A percentile compares a stretch with the other conserved stretches of the same genome.
These are phyloP conservation scores for Tetramorium parvispinum DNA, from an alignment of 1,140 invertebrate genomes.

Conservation along the genomic window DNA sequence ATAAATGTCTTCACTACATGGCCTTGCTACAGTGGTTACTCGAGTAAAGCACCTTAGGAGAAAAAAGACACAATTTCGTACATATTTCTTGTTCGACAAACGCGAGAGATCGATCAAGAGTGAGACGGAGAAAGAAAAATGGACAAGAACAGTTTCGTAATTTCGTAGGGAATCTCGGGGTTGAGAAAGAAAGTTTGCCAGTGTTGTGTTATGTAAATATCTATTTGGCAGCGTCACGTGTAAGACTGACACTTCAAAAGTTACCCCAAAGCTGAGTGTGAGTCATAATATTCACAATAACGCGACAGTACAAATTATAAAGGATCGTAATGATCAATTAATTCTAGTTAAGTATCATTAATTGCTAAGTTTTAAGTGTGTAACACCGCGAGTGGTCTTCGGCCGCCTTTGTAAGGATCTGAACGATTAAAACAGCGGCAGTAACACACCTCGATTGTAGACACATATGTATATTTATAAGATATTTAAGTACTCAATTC, in stretches of 20 bases:
- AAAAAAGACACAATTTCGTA: not conserved
- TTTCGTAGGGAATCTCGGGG: not conserved
- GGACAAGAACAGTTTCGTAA: not conserved
- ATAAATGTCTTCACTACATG: slow-evolving; percentile 32
- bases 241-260: slow-evolving; percentile 64
- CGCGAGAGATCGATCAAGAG: not conserved
- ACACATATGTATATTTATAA: slow-evolving; percentile 30
- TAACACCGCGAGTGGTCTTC: not conserved
- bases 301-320: slow-evolving; percentile 75
- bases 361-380: slow-evolving; percentile 46
- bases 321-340: slow-evolving; percentile 42
- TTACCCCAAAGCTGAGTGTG: slow-evolving; percentile 70
- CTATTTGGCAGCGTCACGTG: slow-evolving; percentile 23
- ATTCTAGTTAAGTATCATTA: slow-evolving; percentile 42
- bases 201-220: not conserved
- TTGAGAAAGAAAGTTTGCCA: not conserved
- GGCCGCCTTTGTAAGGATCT: not conserved
- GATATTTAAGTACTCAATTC: not conserved
- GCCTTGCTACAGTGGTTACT: slow-evolving; percentile 26
- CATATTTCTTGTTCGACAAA: not conserved
- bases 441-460: not conserved
- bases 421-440: not conserved
- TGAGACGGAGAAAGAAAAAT: not conserved
- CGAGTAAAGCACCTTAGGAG: not conserved
- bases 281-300: slow-evolving; percentile 62